phyloP scores from a whole-genome alignment of 2,113 vertebrate genomes.

The Thamnophis sirtalis region DNA sequence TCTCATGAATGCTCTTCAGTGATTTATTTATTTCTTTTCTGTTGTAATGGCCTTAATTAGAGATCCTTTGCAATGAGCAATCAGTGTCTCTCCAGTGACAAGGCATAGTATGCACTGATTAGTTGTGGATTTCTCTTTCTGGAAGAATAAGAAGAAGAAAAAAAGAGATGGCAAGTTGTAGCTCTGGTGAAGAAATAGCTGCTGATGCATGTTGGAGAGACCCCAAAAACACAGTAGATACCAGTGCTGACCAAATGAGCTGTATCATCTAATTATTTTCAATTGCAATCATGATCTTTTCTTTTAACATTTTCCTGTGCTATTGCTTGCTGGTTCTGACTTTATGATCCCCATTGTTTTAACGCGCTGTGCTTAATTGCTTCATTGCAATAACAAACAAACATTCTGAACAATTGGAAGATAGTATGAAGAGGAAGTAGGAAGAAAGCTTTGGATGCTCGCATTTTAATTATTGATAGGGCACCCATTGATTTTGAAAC shows the following conservation, averaged over 20 bases:
- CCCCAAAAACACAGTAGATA: constrained; percentile 29
- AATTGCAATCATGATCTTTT: constrained; percentile 79
- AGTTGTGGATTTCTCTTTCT: not conserved
- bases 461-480: constrained; percentile 75
- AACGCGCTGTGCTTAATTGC: constrained; percentile 81
- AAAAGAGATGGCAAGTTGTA: not conserved
- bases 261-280: constrained; percentile 85
- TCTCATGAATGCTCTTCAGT: not conserved
- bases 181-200: constrained; percentile 50
- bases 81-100: not conserved
- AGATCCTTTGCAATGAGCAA: not conserved
- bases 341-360: constrained; percentile 77
- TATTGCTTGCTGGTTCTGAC: constrained; percentile 68
- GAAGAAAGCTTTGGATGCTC: constrained; percentile 68
- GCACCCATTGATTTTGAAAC: constrained; percentile 67
- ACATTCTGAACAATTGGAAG: constrained; percentile 80
- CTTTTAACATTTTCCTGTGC: constrained; percentile 76
- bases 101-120: not conserved
- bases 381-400: constrained; percentile 75
- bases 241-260: constrained; percentile 70
- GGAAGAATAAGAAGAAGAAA: not conserved
- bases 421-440: constrained; percentile 67
- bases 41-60: not conserved
- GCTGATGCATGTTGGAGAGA: constrained; percentile 20
- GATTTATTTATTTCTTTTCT: not conserved